Evolutionary conservation across 2,113 vertebrate genomes (phyloP).

Genomic region (Columba livia): DNA sequence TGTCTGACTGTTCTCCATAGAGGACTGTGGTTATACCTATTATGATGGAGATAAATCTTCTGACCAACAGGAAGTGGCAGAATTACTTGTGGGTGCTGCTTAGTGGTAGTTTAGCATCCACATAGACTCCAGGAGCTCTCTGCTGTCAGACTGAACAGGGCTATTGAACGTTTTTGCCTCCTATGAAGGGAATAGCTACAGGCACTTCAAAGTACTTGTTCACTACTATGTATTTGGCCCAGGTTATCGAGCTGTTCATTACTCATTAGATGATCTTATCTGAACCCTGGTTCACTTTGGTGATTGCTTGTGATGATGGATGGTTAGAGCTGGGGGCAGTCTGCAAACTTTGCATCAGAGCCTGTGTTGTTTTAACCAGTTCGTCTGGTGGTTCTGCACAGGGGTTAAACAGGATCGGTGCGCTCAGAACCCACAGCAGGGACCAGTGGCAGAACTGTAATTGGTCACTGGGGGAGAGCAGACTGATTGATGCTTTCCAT

Average conservation of each 20-base stretch:
- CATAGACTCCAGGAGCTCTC: background rate
- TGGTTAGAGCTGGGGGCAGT: background rate
- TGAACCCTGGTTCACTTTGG: background rate
- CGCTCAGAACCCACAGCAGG: background rate
- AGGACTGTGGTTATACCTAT: background rate
- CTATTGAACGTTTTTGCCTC: background rate
- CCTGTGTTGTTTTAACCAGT: background rate
- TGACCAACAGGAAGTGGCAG: background rate
- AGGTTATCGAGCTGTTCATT: slow-evolving; percentile 11
- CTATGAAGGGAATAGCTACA: background rate
- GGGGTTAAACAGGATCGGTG: background rate
- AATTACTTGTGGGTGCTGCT: background rate
- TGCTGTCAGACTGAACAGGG: background rate
- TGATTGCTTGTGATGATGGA: slow-evolving; percentile 13
- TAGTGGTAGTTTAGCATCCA: background rate
- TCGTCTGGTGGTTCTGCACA: background rate
- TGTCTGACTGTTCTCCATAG: background rate
- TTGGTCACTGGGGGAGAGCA: background rate
- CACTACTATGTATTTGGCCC: background rate
- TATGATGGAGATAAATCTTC: background rate
- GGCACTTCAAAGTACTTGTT: background rate
- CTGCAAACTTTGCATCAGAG: background rate
- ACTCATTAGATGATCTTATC: slow-evolving; percentile 17
- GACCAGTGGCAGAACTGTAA: background rate
- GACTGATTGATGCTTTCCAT: background rate